Base-by-base conservation (phyloP, 2,797 vertebrate species). In the Peromyscus eremicus region DNA sequence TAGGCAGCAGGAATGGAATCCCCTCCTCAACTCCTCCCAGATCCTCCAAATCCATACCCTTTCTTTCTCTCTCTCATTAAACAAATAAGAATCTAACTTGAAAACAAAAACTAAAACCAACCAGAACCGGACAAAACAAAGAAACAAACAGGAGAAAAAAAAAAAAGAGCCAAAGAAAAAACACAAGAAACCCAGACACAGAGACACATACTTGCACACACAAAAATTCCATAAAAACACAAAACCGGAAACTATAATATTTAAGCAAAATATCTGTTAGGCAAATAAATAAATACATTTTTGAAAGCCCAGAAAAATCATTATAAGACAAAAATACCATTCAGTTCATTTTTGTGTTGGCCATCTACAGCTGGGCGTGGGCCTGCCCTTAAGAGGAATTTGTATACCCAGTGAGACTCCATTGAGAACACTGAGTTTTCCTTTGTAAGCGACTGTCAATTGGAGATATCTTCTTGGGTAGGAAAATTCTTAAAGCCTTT, bases 401-500 rank as follows among this genome's bases (percentile, higher is more conserved):
- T 85, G 11, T 14, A 13, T 49, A 2, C 32, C 37, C 27, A 32
- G 29, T 13, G 17, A 23, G 17, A 49, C 62, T 25, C 82, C 64
- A n/a, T 7, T 85, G 40, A 85, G 82, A 85, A 32, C 46, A 49
- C 29, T 4, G 32, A 49, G 14, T 49, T 66, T 49, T 34, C 29
- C 57, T 84, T 21, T 25, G 62, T 68, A 34, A 34, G 11, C 21
- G 29, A 68, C 34, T 52, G 4, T 66, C 43, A 68, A 9, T 5
- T 68, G 43, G 62, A 85, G 32, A 68, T 14, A n/a, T 32, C 19
- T 68, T 49, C 32, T n/a, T 34, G 40, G 29, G 29, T 66, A 49
- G 40, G 11, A n/a, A 85, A 71, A 87, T 73, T 89, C 66, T 81
- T 92, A 55, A 96, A 64, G 57, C 25, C 16, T 95, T 19, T 83